Evolutionary conservation across 2,797 vertebrate species (phyloP), one percentile per base, ranked within the genome.

Genomic region (Microctenopoma steveboyesi): DNA sequence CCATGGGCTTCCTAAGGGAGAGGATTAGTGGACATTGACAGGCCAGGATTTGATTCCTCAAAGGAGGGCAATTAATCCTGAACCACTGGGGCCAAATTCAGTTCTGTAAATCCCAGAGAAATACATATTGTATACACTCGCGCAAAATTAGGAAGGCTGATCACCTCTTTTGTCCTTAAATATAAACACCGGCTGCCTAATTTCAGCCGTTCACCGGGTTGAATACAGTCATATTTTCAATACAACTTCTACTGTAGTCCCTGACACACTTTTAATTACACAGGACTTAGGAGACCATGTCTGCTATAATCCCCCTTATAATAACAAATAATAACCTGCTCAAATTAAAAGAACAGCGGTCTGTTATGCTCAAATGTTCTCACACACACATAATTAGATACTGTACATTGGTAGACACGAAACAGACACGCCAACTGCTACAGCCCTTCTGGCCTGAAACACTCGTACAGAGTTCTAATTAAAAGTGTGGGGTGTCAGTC

Each of bases 11-110:
- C 92, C 88, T 69, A 69, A 65, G 88, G 90, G 88, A 82, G 69
- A 66, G 88, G 88, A 92, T 92, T 92, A 92, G 89, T 74, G 84
- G 87, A 88, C 91, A 90, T 80, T 87, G 89, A 92, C 92, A 89
- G 89, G 87, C 83, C 78, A 72, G 88, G 87, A 89, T 91, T 92
- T 90, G 68, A 84, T 89, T 90, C 88, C 89, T 92, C 90, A 90
- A 91, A 92, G 88, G 90, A 91, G 81, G 88, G 89, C 89, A 92
- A 93, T 93, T 92, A 92, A 89, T 92, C 90, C 87, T 73, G 40
- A 10, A 50, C 65, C 69, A 45, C 83, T n/a, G 71, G 54, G 8
- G 86, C 86, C 86, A 86, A 78, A 83, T 52, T 56, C 79, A 30
- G 69, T 15, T 55, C 53, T 42, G 73, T 76, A 82, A 76, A 90